phyloP scores from a whole-genome alignment of 1,140 invertebrate species.

The Prorops nasuta region DNA sequence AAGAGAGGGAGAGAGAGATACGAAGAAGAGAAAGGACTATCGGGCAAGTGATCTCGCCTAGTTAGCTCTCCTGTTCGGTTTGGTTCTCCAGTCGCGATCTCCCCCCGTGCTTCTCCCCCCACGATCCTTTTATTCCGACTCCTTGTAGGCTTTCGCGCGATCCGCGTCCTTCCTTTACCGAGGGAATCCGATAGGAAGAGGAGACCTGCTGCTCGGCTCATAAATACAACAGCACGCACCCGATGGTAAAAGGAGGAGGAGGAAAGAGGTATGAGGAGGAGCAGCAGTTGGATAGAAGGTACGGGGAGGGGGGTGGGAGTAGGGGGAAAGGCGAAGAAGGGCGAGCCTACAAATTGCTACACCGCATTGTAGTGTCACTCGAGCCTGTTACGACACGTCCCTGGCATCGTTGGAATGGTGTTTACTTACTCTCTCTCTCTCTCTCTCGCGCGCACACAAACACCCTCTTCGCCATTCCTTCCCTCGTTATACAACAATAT shows the following conservation, averaged over 20 bases:
- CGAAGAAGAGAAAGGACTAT: slow-evolving; percentile 35
- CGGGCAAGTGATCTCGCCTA: slow-evolving; percentile 47
- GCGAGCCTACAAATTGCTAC: slow-evolving; percentile 59
- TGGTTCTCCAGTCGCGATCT: slow-evolving; percentile 6
- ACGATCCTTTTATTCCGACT: neutral
- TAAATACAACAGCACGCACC: slow-evolving; percentile 26
- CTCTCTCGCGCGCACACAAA: too few species aligned
- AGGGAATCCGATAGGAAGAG: slow-evolving; percentile 27
- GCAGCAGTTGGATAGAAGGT: slow-evolving; percentile 8
- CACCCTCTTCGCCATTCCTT: neutral
- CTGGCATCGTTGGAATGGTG: slow-evolving; percentile 57
- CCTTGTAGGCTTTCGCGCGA: neutral
- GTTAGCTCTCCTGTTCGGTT: slow-evolving; percentile 33
- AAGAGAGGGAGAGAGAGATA: neutral
- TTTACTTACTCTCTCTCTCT: slow-evolving; percentile 24
- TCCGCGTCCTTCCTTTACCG: slow-evolving; percentile 12
- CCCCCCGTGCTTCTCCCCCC: slow-evolving; percentile 10
- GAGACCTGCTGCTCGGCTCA: slow-evolving; percentile 31
- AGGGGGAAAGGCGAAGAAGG: slow-evolving; percentile 48
- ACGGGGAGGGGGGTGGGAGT: neutral
- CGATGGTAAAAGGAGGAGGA: neutral
- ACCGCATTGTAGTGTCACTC: slow-evolving; percentile 58
- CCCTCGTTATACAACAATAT: neutral
- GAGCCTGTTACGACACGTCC: slow-evolving; percentile 51
- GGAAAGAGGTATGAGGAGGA: slow-evolving; percentile 4